These are phyloP conservation scores for Sialis fuliginosa DNA, from an alignment of 2,888 invertebrate species.

Conservation along the genomic window DNA sequence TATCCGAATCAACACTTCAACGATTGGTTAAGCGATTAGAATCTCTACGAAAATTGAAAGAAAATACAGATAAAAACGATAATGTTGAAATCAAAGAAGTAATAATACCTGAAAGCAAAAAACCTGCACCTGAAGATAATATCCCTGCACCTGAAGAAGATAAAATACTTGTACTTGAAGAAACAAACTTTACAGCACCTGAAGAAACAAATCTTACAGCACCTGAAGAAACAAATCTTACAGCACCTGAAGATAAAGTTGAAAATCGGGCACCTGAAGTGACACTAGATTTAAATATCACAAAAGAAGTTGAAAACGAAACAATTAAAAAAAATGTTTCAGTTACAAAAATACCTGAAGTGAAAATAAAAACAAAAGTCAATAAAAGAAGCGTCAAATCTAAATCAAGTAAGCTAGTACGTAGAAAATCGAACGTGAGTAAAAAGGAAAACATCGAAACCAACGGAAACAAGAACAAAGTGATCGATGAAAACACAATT, in stretches of 20 bases:
- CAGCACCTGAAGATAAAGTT: too few species aligned
- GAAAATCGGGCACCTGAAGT: too few species aligned
- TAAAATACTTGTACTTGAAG: not conserved
- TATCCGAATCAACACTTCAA: conserved; percentile 1
- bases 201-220: too few species aligned
- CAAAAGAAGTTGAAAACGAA: not conserved
- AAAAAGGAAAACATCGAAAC: not conserved
- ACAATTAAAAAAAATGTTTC: not conserved
- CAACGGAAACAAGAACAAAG: not conserved
- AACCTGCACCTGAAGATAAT: not conserved
- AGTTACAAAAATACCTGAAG: not conserved
- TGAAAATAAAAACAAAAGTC: not conserved
- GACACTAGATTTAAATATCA: not conserved
- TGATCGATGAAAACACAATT: not conserved
- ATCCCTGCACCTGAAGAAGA: not conserved
- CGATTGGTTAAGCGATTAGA: not conserved
- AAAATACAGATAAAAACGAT: not conserved
- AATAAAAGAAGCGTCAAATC: not conserved
- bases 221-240: too few species aligned
- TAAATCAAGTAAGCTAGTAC: not conserved
- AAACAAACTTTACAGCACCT: too few species aligned
- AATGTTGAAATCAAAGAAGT: not conserved
- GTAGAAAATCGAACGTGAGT: not conserved
- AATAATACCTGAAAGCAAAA: not conserved
- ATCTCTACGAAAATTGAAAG: not conserved